Conservation (phyloP, 2,888 invertebrate genomes). For the Hanleya hanleyi region DNA sequence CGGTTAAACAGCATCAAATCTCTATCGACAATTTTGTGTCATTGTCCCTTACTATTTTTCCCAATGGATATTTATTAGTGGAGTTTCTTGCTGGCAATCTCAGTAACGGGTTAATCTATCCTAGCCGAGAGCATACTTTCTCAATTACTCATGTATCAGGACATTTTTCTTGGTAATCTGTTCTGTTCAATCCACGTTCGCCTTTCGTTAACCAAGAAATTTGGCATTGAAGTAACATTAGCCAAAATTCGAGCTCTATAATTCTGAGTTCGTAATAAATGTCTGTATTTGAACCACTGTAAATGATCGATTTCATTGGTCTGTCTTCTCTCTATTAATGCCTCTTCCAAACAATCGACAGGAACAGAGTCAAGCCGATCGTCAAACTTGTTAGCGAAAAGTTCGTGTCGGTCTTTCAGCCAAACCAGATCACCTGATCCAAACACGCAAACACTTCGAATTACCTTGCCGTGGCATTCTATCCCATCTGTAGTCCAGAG, state of each 20-base stretch:
- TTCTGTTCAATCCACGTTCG: neutral
- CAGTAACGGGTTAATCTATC: too few relatives aligned
- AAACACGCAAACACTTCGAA: constrained; percentile 50
- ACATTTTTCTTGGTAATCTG: too few relatives aligned
- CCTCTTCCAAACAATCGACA: constrained; percentile 47
- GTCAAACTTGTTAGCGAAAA: constrained; percentile 69
- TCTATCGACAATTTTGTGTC: too few relatives aligned
- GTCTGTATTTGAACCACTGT: neutral
- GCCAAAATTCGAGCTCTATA: neutral
- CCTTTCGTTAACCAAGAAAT: neutral
- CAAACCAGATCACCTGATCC: constrained; percentile 53
- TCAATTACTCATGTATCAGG: too few relatives aligned
- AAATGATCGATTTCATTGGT: neutral
- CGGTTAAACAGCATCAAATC: too few relatives aligned
- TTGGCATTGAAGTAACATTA: neutral
- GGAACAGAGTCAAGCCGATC: constrained; percentile 45
- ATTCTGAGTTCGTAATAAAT: neutral
- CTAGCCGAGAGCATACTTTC: too few relatives aligned
- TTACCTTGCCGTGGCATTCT: constrained; percentile 43
- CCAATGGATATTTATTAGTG: too few relatives aligned
- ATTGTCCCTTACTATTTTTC: too few relatives aligned
- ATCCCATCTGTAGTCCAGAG: constrained; percentile 45
- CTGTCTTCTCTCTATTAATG: constrained; percentile 1
- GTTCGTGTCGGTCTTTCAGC: constrained; percentile 52
- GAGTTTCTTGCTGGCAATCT: too few relatives aligned